These are phyloP conservation scores for Drosophila lacicola DNA, from an alignment of 2,888 invertebrate genomes.

Conservation along the genomic window DNA sequence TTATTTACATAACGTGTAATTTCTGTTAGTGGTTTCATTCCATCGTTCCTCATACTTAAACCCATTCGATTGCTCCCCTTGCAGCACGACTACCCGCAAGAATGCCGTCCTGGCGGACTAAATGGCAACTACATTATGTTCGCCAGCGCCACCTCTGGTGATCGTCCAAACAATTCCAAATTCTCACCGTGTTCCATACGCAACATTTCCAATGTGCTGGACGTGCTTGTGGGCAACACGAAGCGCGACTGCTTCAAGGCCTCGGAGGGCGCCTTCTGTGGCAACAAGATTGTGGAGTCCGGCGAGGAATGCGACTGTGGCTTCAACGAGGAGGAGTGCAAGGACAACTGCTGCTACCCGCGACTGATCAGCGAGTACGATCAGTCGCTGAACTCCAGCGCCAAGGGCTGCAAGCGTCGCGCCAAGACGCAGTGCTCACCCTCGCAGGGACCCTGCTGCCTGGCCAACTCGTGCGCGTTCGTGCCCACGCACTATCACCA, in stretches of 20 bases:
- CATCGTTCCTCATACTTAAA: neutral
- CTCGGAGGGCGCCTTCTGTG: slow-evolving; percentile 98
- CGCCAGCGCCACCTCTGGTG: slow-evolving; percentile 99
- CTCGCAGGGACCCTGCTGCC: slow-evolving; percentile 98
- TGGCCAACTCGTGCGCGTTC: slow-evolving; percentile 91
- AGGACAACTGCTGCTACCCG: slow-evolving; percentile 97
- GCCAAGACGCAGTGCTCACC: slow-evolving; percentile 93
- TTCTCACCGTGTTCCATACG: slow-evolving; percentile 97
- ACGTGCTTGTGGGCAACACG: slow-evolving; percentile 95
- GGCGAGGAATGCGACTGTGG: slow-evolving; percentile 99
- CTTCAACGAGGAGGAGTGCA: slow-evolving; percentile 96
- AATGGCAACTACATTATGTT: slow-evolving; percentile 99
- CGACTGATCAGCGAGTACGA: slow-evolving; percentile 90
- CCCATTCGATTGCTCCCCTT: slow-evolving; percentile 17
- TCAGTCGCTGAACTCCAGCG: slow-evolving; percentile 88
- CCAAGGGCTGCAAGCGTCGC: slow-evolving; percentile 92
- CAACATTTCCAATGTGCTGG: slow-evolving; percentile 97
- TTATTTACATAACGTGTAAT: neutral
- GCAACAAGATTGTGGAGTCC: slow-evolving; percentile 99
- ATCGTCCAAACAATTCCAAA: slow-evolving; percentile 98
- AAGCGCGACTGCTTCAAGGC: slow-evolving; percentile 97
- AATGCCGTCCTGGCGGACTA: slow-evolving; percentile 95
- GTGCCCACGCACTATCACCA: slow-evolving; percentile 88
- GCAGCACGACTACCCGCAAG: slow-evolving; percentile 97
- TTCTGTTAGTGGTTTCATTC: neutral